phyloP scores from a whole-genome alignment of 2,113 vertebrate genomes.

The Montifringilla adamsi region DNA sequence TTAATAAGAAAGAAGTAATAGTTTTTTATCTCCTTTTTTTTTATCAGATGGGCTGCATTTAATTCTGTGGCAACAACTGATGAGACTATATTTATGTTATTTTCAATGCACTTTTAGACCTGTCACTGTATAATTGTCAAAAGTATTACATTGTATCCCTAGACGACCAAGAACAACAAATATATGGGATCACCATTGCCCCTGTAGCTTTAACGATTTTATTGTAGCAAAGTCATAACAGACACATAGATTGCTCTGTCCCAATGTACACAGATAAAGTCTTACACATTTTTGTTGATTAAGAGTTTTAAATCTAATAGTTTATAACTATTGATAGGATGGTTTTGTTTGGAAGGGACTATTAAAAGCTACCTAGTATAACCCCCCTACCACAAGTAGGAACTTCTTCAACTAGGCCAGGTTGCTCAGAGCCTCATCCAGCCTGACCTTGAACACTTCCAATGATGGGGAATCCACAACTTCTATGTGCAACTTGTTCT shows the following conservation, averaged over 20 bases:
- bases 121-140: neutral
- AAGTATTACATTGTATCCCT: neutral
- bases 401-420: neutral
- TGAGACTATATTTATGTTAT: neutral
- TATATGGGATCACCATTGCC: neutral
- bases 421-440: neutral
- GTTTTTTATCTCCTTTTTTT: neutral
- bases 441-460: neutral
- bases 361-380: neutral
- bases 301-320: neutral
- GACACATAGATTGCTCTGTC: neutral
- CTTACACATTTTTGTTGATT: neutral
- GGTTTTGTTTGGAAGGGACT: neutral
- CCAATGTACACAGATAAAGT: neutral
- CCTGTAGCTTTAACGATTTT: neutral
- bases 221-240: neutral
- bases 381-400: rapidly evolving
- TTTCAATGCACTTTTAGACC: neutral
- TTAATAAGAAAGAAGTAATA: neutral
- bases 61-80: neutral
- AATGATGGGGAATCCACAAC: rapidly evolving
- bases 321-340: neutral
- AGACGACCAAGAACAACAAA: neutral
- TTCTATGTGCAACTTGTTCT: neutral
- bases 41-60: neutral